Base-by-base conservation (phyloP, 2,797 vertebrate species). In the Paedocypris micromegethes region DNA sequence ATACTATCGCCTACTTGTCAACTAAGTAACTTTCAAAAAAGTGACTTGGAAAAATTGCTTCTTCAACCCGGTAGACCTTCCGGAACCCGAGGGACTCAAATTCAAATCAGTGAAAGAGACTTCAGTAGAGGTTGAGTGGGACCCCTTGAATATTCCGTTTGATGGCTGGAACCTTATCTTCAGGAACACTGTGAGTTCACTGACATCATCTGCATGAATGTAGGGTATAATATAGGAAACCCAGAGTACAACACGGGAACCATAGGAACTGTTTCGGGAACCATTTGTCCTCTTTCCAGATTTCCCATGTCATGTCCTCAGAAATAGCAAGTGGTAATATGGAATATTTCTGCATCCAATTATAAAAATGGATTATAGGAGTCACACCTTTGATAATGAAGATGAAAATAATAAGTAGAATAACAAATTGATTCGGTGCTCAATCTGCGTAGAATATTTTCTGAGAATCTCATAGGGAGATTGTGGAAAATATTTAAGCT, bases 111-210 rank as follows among this genome's bases (percentile, higher is more conserved):
- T 99, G 54, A 89, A 85, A 77, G 97, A 98, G 83, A 94, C 96
- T 0, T 93, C 94, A 0, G 94, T 99, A 55, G 93, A 97, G 75
- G 97, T 99, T 70, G 90, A 96, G 74, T 99, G 97, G 97, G 97
- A 99, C 73, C 94, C 96, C 23, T 73, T 99, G 74, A 89, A 96
- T 75, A 91, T 98, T 2, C 87, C 91, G 40, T 98, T 99, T 40
- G 96, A 98, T 77, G 89, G 92, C 2, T 99, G 97, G 97, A 94
- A 97, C 81, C 89, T 99, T 72, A 91, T 98, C 81, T 98, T 99
- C 84, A 92, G 84, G 67, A 96, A 96, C 64, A 92, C 89, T 72
- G 97, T 98, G 77, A 94, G 90, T 81, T 51, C 50, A 67, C 37
- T 54, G 47, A 52, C 43, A 72, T 54, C 59, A 48, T 47, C 53